Evolutionary conservation across 2,888 invertebrate genomes (phyloP).

Genomic region (Pinctada fucata): DNA sequence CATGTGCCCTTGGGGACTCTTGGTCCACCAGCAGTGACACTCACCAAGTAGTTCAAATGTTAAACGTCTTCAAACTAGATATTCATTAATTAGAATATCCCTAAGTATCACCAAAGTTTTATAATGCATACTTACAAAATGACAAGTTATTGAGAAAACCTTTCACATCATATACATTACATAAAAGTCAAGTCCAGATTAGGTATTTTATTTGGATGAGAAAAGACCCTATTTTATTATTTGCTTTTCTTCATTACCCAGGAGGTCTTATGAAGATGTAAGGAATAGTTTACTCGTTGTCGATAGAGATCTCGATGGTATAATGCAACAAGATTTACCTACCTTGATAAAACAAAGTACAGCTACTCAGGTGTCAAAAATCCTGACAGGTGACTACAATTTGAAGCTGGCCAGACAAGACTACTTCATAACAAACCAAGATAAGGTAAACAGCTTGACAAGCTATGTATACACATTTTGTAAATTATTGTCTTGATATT

Average conservation of each 20-base stretch:
- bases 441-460: constrained; percentile 61
- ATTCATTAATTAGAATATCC: too few species aligned
- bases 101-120: too few species aligned
- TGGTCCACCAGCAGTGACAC: too few species aligned
- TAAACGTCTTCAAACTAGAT: too few species aligned
- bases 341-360: constrained; percentile 66
- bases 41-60: too few species aligned
- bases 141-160: neutral
- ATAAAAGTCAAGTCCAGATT: too few species aligned
- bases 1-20: too few species aligned
- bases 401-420: constrained; percentile 73
- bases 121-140: neutral
- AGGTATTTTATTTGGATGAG: too few species aligned
- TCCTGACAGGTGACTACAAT: constrained; percentile 73
- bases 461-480: too few species aligned
- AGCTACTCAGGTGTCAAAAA: constrained; percentile 64
- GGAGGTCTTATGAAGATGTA: constrained; percentile 47
- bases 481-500: too few species aligned
- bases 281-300: constrained; percentile 43
- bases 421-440: constrained; percentile 73
- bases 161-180: neutral
- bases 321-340: constrained; percentile 62
- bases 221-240: too few species aligned
- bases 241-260: constrained; percentile 3
- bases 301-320: constrained; percentile 46